Base-by-base conservation (phyloP, 2,888 invertebrate species). In the Rhopalosiphum nymphaeae region DNA sequence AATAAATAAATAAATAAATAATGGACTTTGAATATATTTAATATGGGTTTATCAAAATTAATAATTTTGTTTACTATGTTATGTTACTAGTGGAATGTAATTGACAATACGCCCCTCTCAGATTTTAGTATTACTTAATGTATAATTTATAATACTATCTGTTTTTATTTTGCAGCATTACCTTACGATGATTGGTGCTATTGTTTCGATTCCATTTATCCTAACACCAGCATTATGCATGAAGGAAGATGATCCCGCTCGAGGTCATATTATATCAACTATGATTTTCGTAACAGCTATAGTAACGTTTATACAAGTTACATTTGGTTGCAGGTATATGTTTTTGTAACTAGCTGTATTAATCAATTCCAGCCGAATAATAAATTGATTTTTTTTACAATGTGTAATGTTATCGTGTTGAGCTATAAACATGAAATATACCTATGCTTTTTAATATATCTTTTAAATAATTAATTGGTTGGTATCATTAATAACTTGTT, bases 261-360 rank as follows among this genome's bases (percentile, higher is more conserved):
- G 97, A 88, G 97, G 98, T 95, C 97, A 97, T 95, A 97, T 98
- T 94, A 97, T 98, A 95, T 98, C 97, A 1, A 98, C 98, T 0
- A 98, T 98, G 97, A 97, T 98, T 95, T 98, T 98, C 95, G 97
- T 98, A 61, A 98, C 98, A 61, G 97, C 98, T n/a, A 96, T 98
- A 5, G 97, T 98, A 84, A 98, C 98, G 0, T 97, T 97, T 95
- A 95, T 98, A 25, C 98, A 98, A 96, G 96, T 97, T 0, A 97
- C 97, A 0, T 97, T 98, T 96, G 98, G 98, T 5, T 97, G 98
- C 95, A 97, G 96, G 96, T 96, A 95, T 61, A n/a, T 78, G 78
- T 36, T 78, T 78, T 36, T 78, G 36, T 78, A 78, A 21, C 7
- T 78, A 78, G 2, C 36, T 36, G 36, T 36, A 78, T 16, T n/a